Conservation (phyloP, 2,113 vertebrate species). For the Siniperca chuatsi region DNA sequence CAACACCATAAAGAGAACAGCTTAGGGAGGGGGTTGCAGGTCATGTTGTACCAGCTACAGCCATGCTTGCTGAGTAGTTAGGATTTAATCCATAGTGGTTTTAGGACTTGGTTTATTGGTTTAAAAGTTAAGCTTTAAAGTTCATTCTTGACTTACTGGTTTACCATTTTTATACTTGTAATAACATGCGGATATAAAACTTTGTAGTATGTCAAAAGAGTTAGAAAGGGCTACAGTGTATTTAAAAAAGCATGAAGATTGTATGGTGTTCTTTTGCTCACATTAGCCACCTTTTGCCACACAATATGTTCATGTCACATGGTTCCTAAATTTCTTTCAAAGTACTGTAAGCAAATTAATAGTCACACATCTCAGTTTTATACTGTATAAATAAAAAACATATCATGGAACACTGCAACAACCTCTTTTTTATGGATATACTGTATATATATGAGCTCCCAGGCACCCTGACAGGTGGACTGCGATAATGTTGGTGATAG, state of each 20-base stretch:
- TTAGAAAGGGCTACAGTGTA: neutral
- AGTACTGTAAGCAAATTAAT: neutral
- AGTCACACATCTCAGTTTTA: slow-evolving; percentile 1
- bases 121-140: neutral
- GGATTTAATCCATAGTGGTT: neutral
- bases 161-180: neutral
- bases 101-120: neutral
- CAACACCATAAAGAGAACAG: neutral
- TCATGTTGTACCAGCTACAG: neutral
- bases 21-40: neutral
- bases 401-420: too few species aligned
- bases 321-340: neutral
- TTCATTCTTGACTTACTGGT: neutral
- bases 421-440: neutral
- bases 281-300: neutral
- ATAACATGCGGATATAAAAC: neutral
- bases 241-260: neutral
- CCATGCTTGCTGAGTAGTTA: neutral
- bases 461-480: neutral
- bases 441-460: neutral
- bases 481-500: slow-evolving; percentile 4
- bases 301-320: neutral
- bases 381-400: slow-evolving; percentile 7
- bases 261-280: too few species aligned
- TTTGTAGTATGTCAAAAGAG: neutral